These are phyloP conservation scores for Pollenia amentaria DNA, from an alignment of 2,888 invertebrate genomes.

Conservation along the genomic window DNA sequence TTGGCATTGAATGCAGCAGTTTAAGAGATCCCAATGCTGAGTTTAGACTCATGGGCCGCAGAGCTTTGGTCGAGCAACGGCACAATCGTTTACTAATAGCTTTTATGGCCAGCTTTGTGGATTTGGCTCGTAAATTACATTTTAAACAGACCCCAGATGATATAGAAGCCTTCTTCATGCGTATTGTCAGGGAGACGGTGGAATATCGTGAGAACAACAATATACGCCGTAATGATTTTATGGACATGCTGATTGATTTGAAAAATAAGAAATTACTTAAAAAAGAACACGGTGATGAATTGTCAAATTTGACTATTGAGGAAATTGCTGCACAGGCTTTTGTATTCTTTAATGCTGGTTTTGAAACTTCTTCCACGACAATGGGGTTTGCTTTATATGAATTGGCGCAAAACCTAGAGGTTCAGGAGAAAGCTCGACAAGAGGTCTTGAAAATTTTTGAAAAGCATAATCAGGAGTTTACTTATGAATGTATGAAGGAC, in stretches of 20 bases:
- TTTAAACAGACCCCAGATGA: conserved; percentile 77
- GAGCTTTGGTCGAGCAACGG: conserved; percentile 74
- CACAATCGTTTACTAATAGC: conserved; percentile 72
- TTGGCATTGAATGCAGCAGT: conserved; percentile 85
- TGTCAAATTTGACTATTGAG: conserved; percentile 77
- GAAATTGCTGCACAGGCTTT: conserved; percentile 79
- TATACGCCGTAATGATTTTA: conserved; percentile 85
- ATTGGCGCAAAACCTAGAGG: conserved; percentile 76
- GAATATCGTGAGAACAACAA: conserved; percentile 81
- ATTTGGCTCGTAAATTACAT: conserved; percentile 77
- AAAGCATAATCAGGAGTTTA: conserved; percentile 82
- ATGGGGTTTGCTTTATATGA: conserved; percentile 85
- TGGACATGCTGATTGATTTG: conserved; percentile 85
- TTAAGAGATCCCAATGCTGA: conserved; percentile 83
- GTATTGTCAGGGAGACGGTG: conserved; percentile 83
- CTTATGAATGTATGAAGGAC: conserved; percentile 85
- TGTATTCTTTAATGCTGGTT: conserved; percentile 85
- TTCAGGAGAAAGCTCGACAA: conserved; percentile 75
- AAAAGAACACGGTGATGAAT: conserved; percentile 77
- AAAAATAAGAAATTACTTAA: conserved; percentile 78
- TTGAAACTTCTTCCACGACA: conserved; percentile 88
- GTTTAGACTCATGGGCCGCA: conserved; percentile 81
- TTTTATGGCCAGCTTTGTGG: conserved; percentile 76
- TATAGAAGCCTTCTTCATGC: conserved; percentile 81
- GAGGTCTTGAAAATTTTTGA: conserved; percentile 84